Evolutionary conservation across 2,797 vertebrate species (phyloP), one percentile per base, ranked within the genome.

Genomic region (Mormyrus hasselquistii): DNA sequence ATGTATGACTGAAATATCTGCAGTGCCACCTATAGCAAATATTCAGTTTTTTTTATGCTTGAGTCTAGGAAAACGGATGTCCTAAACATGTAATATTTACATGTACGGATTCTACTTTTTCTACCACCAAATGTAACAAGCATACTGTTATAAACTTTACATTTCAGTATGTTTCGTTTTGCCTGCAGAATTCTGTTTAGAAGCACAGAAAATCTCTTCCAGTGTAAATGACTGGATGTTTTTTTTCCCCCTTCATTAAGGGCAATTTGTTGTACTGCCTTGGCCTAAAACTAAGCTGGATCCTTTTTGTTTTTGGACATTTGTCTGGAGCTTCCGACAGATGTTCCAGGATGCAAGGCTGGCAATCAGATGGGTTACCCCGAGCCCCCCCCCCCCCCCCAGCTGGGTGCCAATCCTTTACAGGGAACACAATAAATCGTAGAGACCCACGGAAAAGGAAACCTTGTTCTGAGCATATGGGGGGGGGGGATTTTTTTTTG

Each of bases 361-460:
- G 38, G 49, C 86, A n/a, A 22, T 16, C 55, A 25, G 86, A 82
- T 69, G 62, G 50, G 47, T 29, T 29, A 29, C 25, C 25, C 25
- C n/a, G n/a, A n/a, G n/a, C n/a, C n/a, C n/a, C 50, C 50, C 10
- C 10, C 9, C 50, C 50, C 44, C 19, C 19, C 38, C 49, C n/a
- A 50, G 65, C 50, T 29, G 65, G 86, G 69, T 47, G 25, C 38
- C 14, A 14, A 41, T 90, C 25, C 57, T 38, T 59, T 62, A 34
- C 14, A 47, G 89, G 8, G 83, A 53, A 73, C 29, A 41, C 12
- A 57, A 86, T 53, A 69, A 88, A 44, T 19, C 1, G 2, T 1
- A n/a, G 73, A 47, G 22, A 38, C 5, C 9, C 85, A 38, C 87
- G 84, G 85, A 44, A 53, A 65, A 79, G 65, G 85, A 89, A 82